A percentile compares a stretch with the other conserved stretches of the same genome.
These are phyloP conservation scores for Drosophila fulvimacula DNA, from an alignment of 2,888 invertebrate species.

Conservation along the genomic window DNA sequence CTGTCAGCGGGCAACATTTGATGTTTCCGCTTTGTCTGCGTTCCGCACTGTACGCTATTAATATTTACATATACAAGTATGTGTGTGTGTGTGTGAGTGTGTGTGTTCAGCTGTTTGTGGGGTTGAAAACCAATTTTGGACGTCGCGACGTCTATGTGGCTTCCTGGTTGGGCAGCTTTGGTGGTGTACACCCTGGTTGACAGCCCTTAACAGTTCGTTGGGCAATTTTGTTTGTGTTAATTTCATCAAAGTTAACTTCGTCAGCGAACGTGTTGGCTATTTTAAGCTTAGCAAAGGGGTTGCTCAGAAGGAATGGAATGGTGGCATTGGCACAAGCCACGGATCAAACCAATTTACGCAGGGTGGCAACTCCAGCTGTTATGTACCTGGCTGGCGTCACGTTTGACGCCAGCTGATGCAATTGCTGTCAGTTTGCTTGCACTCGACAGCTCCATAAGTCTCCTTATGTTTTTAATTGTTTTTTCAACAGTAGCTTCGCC, in stretches of 20 bases:
- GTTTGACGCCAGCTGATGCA: conserved; percentile 18
- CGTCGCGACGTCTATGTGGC: conserved; percentile 44
- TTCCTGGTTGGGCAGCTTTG: conserved; percentile 38
- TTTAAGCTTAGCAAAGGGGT: conserved; percentile 39
- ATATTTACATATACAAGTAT: conserved; percentile 20
- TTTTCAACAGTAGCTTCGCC: conserved; percentile 40
- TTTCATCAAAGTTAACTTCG: conserved; percentile 60
- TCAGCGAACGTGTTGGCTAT: conserved; percentile 27
- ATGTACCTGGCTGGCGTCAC: conserved; percentile 30
- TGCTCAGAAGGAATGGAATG: conserved; percentile 6
- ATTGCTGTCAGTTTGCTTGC: conserved; percentile 3
- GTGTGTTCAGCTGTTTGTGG: conserved; percentile 15
- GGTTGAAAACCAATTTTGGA: conserved; percentile 42
- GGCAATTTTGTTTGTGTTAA: conserved; percentile 55
- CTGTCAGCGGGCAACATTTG: conserved; percentile 13
- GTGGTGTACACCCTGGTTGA: conserved; percentile 23
- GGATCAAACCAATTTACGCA: conserved; percentile 1
- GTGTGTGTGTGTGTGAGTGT: background rate
- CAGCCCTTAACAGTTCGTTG: conserved; percentile 45
- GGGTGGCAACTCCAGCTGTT: conserved; percentile 11
- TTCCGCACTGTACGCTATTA: conserved; percentile 24
- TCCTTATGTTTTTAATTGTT: conserved; percentile 7
- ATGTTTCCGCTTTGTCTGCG: conserved; percentile 34
- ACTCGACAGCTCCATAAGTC: conserved; percentile 22
- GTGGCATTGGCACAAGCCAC: conserved; percentile 21